phyloP scores from a whole-genome alignment of 1,140 invertebrate genomes.

The Drosophila insularis region DNA sequence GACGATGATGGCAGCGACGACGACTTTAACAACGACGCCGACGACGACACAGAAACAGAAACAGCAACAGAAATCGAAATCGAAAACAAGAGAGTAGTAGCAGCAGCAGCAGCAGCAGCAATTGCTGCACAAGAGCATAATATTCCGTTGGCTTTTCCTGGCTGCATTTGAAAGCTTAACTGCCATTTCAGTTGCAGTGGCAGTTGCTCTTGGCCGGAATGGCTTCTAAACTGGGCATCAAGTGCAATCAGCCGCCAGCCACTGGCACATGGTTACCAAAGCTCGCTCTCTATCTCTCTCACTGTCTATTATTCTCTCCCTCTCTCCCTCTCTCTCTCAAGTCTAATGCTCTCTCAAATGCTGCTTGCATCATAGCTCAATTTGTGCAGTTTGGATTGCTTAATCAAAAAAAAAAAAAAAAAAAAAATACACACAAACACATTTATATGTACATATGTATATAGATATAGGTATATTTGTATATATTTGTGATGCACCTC shows the following conservation, averaged over 20 bases:
- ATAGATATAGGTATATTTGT: background rate
- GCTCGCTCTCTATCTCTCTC: conserved; percentile 9
- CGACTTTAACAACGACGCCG: conserved; percentile 1
- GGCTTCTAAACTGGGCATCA: conserved; percentile 64
- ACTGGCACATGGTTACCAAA: conserved; percentile 31
- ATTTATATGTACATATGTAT: too few relatives aligned
- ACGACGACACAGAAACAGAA: conserved; percentile 25
- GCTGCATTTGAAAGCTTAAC: conserved; percentile 36
- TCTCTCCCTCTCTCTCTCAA: conserved; percentile 29
- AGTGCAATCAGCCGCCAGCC: conserved; percentile 36
- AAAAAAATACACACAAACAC: background rate
- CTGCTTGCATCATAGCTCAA: conserved; percentile 28
- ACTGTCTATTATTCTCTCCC: conserved; percentile 4
- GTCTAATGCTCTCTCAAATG: conserved; percentile 1
- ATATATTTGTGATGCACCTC: background rate
- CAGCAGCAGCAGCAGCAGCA: conserved; percentile 20
- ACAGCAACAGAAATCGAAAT: conserved; percentile 30
- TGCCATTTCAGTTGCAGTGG: conserved; percentile 54
- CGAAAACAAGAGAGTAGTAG: conserved; percentile 33
- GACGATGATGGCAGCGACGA: conserved; percentile 9
- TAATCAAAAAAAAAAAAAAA: conserved; percentile 26
- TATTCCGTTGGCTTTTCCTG: conserved; percentile 57
- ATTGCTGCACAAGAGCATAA: conserved; percentile 4
- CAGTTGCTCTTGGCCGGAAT: conserved; percentile 49
- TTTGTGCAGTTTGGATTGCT: conserved; percentile 30